phyloP scores from a whole-genome alignment of 2,113 vertebrate genomes.

The Pimephales promelas region DNA sequence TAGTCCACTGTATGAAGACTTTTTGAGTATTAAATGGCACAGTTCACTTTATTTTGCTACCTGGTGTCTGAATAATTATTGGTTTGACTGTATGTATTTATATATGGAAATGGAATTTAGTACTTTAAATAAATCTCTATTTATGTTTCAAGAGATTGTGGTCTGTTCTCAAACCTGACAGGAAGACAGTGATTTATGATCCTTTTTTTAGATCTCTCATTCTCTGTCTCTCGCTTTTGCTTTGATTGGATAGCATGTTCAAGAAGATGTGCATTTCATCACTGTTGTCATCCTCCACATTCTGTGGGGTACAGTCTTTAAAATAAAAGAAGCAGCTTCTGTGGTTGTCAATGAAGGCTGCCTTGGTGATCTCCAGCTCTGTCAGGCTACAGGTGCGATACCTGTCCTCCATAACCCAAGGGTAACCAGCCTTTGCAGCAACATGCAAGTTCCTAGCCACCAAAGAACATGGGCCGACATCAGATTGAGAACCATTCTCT shows the following conservation, averaged over 20 bases:
- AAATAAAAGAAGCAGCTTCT: constrained; percentile 65
- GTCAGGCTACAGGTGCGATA: constrained; percentile 45
- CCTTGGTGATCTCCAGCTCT: constrained; percentile 62
- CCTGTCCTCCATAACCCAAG: constrained; percentile 62
- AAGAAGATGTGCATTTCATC: not conserved
- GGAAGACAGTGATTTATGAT: constrained; percentile 55
- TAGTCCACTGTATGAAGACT: no score
- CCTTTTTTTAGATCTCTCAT: constrained; percentile 57
- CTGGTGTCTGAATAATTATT: no score
- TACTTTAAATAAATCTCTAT: not conserved
- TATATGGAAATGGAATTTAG: not conserved
- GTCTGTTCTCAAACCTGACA: constrained; percentile 44
- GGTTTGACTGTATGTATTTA: no score
- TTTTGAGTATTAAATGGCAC: no score
- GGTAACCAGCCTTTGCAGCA: constrained; percentile 56
- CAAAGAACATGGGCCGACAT: not conserved
- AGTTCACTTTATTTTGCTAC: no score
- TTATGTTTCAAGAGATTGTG: not conserved
- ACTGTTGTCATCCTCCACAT: constrained; percentile 7
- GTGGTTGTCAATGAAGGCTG: constrained; percentile 58
- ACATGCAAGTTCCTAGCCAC: constrained; percentile 63
- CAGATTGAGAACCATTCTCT: not conserved
- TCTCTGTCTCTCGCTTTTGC: constrained; percentile 47
- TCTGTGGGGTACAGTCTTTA: constrained; percentile 50
- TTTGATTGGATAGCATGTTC: not conserved